Percentiles rank a stretch among this genome's conserved stretches.
Evolutionary conservation across 2,113 vertebrate species (phyloP).

Genomic region (Coptodon rendalli): DNA sequence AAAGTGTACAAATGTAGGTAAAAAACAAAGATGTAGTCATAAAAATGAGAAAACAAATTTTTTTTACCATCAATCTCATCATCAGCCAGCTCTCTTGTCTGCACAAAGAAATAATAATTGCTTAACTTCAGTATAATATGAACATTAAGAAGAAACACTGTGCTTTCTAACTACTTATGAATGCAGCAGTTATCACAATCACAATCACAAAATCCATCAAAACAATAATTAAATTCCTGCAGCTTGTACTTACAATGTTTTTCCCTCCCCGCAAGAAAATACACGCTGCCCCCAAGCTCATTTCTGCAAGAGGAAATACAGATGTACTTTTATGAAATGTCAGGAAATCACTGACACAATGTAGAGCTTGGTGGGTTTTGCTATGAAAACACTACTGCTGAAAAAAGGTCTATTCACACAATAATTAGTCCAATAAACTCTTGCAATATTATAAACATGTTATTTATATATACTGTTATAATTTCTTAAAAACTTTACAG

Average conservation of each 20-base stretch:
- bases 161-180: neutral
- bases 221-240: neutral
- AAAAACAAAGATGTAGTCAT: neutral
- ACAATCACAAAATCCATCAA: neutral
- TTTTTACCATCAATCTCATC: conserved; percentile 75
- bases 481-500: neutral
- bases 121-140: neutral
- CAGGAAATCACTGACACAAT: neutral
- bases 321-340: neutral
- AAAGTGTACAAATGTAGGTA: neutral
- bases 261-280: conserved; percentile 85
- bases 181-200: neutral
- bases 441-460: neutral
- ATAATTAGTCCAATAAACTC: neutral
- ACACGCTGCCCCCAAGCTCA: conserved; percentile 81
- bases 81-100: conserved; percentile 69
- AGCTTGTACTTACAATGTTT: conserved; percentile 71
- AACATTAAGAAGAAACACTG: neutral
- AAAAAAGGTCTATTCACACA: neutral
- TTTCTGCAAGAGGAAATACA: conserved; percentile 33
- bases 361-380: neutral
- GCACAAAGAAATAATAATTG: neutral
- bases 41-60: neutral
- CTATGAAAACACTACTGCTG: neutral
- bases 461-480: neutral